Evolutionary conservation across 1,140 invertebrate species (phyloP).

Genomic region (Limonius californicus): DNA sequence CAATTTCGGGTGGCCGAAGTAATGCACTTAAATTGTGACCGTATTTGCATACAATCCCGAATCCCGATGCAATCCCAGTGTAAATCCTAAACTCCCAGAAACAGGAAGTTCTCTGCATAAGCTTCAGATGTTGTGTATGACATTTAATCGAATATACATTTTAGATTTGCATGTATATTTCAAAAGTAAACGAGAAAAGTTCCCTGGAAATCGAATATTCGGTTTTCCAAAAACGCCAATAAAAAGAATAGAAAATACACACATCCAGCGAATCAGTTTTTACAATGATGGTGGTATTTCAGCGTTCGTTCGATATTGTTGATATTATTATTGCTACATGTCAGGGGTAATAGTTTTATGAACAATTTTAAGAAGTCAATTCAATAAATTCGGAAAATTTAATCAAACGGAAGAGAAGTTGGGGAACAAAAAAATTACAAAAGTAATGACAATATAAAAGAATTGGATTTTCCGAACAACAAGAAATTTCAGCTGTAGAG

Average conservation of each 20-base stretch:
- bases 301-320: too few relatives aligned
- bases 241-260: too few relatives aligned
- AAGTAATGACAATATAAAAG: not conserved
- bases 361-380: not conserved
- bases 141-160: conserved; percentile 6
- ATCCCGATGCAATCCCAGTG: not conserved
- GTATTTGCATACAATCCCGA: not conserved
- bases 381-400: not conserved
- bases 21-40: not conserved
- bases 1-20: not conserved
- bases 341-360: not conserved
- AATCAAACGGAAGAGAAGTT: not conserved
- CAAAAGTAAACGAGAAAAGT: not conserved
- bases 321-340: not conserved
- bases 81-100: not conserved
- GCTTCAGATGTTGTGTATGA: not conserved
- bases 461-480: not conserved
- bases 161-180: conserved; percentile 9
- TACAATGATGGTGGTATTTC: too few relatives aligned
- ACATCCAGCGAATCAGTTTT: too few relatives aligned
- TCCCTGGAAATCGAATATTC: not conserved
- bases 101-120: conserved; percentile 1
- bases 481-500: not conserved
- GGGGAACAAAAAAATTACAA: not conserved
- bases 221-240: not conserved